phyloP scores from a whole-genome alignment of 2,113 vertebrate genomes.

The Nyctibius bracteatus region DNA sequence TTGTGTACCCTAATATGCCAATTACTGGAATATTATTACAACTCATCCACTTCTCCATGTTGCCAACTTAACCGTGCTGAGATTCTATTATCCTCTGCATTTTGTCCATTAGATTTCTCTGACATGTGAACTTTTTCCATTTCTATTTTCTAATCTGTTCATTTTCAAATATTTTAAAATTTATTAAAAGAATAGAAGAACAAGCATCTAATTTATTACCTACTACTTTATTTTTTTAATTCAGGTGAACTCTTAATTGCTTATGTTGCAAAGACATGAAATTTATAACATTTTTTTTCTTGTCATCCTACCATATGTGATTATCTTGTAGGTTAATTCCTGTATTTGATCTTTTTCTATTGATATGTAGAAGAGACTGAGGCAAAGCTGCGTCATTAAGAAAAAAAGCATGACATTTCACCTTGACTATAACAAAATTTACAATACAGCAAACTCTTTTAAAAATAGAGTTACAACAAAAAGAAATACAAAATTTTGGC shows the following conservation, averaged over 20 bases:
- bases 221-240: background rate
- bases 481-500: background rate
- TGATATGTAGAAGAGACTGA: background rate
- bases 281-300: background rate
- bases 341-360: background rate
- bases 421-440: background rate
- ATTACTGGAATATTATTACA: background rate
- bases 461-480: background rate
- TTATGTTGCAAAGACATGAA: background rate
- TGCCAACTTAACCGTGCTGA: background rate
- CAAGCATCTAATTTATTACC: background rate
- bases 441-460: accelerated
- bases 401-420: background rate
- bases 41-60: background rate
- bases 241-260: background rate
- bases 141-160: background rate
- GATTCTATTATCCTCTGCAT: no score
- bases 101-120: background rate
- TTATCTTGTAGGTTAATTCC: background rate
- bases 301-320: background rate
- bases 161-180: background rate
- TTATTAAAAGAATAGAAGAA: background rate
- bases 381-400: background rate
- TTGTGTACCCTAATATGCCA: background rate
- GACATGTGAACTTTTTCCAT: background rate